Conservation (phyloP, 2,888 invertebrate genomes). For the Aromia moschata region DNA sequence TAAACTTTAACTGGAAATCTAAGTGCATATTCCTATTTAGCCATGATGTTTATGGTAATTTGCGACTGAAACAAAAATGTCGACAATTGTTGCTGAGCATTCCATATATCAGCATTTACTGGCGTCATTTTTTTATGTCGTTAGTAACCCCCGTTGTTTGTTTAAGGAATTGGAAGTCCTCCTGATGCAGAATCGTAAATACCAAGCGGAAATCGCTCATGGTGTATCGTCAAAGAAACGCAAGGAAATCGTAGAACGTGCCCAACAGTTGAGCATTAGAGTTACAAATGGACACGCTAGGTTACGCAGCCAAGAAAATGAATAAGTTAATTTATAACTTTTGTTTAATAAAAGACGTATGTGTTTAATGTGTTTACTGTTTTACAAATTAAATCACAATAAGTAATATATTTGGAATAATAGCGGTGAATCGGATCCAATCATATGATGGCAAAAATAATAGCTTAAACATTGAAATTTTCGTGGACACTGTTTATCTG, state of each 20-base stretch:
- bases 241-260: conserved; percentile 94
- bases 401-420: too few species aligned
- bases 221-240: conserved; percentile 98
- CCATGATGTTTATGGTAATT: conserved; percentile 62
- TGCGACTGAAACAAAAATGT: conserved; percentile 60
- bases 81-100: conserved; percentile 47
- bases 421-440: too few species aligned
- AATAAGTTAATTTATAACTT: conserved; percentile 71
- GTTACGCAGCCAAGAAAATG: conserved; percentile 97
- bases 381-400: too few species aligned
- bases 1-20: too few species aligned
- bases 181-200: conserved; percentile 98
- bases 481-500: too few species aligned
- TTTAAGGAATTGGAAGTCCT: conserved; percentile 92
- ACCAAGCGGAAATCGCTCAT: conserved; percentile 98
- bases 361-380: not conserved
- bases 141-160: conserved; percentile 19
- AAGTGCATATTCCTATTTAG: too few species aligned
- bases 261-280: conserved; percentile 93
- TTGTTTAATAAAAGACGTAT: conserved; percentile 45
- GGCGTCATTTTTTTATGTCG: not conserved
- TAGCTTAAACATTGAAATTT: too few species aligned
- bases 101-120: not conserved
- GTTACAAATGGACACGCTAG: conserved; percentile 97
- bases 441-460: too few species aligned